Evolutionary conservation across 1,140 invertebrate species (phyloP), one percentile per base, ranked within the genome.

Genomic region (Zophobas morio): DNA sequence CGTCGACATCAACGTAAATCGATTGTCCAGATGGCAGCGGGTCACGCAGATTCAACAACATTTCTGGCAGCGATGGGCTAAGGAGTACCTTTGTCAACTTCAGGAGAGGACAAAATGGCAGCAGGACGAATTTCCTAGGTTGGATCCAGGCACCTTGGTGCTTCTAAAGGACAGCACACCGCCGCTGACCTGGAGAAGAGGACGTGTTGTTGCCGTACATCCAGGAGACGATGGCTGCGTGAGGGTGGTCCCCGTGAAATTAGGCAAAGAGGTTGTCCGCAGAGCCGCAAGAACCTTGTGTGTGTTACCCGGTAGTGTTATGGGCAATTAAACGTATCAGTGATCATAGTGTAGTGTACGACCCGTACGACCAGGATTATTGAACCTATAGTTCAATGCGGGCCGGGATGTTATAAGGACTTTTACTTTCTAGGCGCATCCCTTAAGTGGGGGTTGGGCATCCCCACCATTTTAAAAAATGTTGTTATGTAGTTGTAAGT

Each of bases 81-180:
- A 35, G 34, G 86, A 87, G 54, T 87, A 87, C 75, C 8, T 87
- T 0, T 66, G 71, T 33, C 54, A 78, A 39, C 73, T 87, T 0
- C 80, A 82, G 36, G 33, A 76, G 35, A 40, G 82, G 2, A 36
- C 8, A 20, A 85, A 85, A 72, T 85, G 84, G 84, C 42, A 60
- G n/a, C 49, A 8, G n/a, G 2, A 72, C 2, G 6, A 49, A 33
- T 5, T 6, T 49, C 3, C 47, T 20, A 5, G 3, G n/a, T 4
- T 32, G 53, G 54, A 60, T 36, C 56, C 70, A 36, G 53, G 70
- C 33, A 70, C 72, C 6, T 49, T 82, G 5, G 82, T 81, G 4
- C 20, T 85, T 0, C 20, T 85, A 0, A 80, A 84, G 2, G 79
- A 81, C 5, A 77, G 78, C 57, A 42, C 70, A 8, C 80, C 84